Evolutionary conservation across 2,797 vertebrate species (phyloP).

Genomic region (Chiloscyllium punctatum): DNA sequence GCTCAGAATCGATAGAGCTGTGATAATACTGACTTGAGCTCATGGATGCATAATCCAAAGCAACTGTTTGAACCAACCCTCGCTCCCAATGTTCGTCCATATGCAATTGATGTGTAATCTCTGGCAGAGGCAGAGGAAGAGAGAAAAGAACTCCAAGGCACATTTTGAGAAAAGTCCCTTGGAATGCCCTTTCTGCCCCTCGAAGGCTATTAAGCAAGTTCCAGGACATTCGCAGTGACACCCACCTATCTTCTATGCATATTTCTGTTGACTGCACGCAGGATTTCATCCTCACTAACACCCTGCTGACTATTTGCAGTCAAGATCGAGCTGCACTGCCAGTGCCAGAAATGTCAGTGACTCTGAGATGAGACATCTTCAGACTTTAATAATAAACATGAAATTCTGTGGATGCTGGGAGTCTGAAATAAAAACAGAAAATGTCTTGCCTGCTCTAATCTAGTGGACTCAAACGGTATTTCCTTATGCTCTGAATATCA

Average conservation of each 20-base stretch:
- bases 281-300: not conserved
- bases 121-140: not conserved
- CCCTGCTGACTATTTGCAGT: not conserved
- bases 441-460: not conserved
- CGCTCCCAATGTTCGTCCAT: too few species aligned
- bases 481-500: not conserved
- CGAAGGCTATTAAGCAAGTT: not conserved
- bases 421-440: too few species aligned
- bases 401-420: too few species aligned
- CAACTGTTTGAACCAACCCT: too few species aligned
- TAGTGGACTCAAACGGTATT: not conserved
- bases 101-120: too few species aligned
- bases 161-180: not conserved
- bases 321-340: too few species aligned
- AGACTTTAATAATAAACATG: too few species aligned
- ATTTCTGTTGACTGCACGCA: not conserved
- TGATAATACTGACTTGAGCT: too few species aligned
- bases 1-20: too few species aligned
- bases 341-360: not conserved
- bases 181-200: not conserved
- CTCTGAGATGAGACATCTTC: not conserved
- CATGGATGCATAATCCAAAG: too few species aligned
- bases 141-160: not conserved
- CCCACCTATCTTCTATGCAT: not conserved
- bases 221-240: not conserved